Base-by-base conservation (phyloP, 2,888 invertebrate genomes). In the Eudasyphora cyanicolor region DNA sequence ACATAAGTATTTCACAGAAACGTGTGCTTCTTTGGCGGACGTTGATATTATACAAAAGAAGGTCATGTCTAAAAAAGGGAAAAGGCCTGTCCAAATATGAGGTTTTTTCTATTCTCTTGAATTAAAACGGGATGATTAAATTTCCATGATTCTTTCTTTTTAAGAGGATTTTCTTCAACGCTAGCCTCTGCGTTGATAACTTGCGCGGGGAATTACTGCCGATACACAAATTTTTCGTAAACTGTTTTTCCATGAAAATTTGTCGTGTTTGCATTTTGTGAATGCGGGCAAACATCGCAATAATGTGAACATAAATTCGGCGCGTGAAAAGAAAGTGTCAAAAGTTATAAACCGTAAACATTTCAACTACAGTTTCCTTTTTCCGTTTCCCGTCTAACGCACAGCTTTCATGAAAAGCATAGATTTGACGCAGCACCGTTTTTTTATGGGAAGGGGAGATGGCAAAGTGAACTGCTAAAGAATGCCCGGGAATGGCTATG, bases 291-390 rank as follows among this genome's bases (percentile, higher is more conserved):
- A 38, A 38, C 45, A 14, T 5, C 38, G 38, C 38, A 2, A 4
- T 38, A n/a, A n/a, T n/a, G n/a, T 5, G 12, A 21, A 21, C 3
- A 54, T 21, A 54, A 54, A 54, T 10, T 24, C 24, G 1, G 10
- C 54, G 57, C 57, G 27, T 27, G 57, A 17, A 45, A 45, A 45
- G 45, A 45, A 57, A 57, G 57, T 57, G 57, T 19, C 57, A 57
- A n/a, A 57, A 57, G 49, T 49, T 17, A 49, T 19, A 24, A 27
- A 7, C 27, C 24, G 4, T 24, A 27, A 57, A 57, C 24, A 57
- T 57, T 57, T 57, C 57, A 57, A 5, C 21, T 51, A 51, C 21
- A 19, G 5, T 49, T 49, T 49, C 49, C 45, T 10, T 24, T n/a
- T 54, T 54, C 51, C 51, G 51, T 54, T 54, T 54, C 51, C 51